Conservation (phyloP, 1,140 invertebrate species). For the Thalassaphorura encarpata region DNA sequence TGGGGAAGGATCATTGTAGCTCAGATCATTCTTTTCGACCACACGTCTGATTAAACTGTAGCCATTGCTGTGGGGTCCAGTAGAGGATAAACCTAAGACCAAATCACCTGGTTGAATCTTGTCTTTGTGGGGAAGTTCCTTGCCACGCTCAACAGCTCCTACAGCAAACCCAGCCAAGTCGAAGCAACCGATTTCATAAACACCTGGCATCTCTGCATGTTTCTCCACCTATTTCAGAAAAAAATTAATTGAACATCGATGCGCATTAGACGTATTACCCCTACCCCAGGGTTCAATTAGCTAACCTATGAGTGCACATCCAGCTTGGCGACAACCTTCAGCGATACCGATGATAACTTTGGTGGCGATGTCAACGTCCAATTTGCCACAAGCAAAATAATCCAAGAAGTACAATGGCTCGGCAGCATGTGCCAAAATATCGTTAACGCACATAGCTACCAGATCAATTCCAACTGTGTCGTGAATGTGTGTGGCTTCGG, state of each 20-base stretch:
- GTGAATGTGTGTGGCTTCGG: conserved; percentile 65
- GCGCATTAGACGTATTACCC: neutral
- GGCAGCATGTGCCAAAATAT: conserved; percentile 86
- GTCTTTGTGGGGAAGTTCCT: conserved; percentile 59
- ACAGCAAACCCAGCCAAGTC: conserved; percentile 93
- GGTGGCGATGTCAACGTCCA: conserved; percentile 63
- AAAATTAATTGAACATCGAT: neutral
- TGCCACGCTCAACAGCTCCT: conserved; percentile 69
- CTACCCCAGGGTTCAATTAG: neutral
- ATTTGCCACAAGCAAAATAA: conserved; percentile 84
- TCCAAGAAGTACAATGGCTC: conserved; percentile 93
- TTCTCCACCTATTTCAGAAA: conserved; percentile 75
- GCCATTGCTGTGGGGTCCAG: conserved; percentile 90
- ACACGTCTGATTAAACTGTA: conserved; percentile 87
- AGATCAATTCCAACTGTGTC: conserved; percentile 86
- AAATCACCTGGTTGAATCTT: conserved; percentile 65
- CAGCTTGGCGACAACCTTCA: conserved; percentile 71
- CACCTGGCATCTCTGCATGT: conserved; percentile 93
- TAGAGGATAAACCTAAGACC: conserved; percentile 77
- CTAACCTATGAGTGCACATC: conserved; percentile 77
- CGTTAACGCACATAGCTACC: conserved; percentile 97
- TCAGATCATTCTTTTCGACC: conserved; percentile 51
- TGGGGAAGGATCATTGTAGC: conserved; percentile 59
- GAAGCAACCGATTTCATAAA: conserved; percentile 78
- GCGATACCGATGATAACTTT: conserved; percentile 74